phyloP scores from a whole-genome alignment of 1,140 invertebrate species.

The Planococcus citri region DNA sequence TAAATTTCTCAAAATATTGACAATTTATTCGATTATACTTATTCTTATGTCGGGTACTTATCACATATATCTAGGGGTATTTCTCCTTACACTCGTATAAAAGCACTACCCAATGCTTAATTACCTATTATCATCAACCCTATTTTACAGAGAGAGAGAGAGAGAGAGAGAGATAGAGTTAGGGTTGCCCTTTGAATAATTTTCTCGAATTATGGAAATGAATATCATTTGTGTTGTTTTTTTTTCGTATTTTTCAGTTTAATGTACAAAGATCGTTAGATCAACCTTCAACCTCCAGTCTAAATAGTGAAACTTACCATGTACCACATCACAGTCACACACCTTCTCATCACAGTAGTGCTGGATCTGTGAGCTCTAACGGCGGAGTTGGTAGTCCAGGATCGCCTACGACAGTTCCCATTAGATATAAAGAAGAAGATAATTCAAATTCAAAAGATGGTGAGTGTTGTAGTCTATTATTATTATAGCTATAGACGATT shows the following conservation, averaged over 20 bases:
- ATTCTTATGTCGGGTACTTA: no score
- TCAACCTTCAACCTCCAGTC: neutral
- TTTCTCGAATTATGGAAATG: no score
- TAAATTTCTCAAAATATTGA: neutral
- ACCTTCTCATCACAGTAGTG: constrained; percentile 13
- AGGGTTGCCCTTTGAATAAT: no score
- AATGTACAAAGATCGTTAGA: constrained; percentile 15
- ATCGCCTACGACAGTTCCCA: constrained; percentile 4
- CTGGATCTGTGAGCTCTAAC: constrained; percentile 4
- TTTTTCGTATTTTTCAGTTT: constrained; percentile 4
- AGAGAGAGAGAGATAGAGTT: no score
- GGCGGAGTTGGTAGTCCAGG: constrained; percentile 15
- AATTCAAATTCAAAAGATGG: constrained; percentile 13
- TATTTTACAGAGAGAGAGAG: no score
- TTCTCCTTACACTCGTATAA: no score
- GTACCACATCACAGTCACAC: constrained; percentile 12
- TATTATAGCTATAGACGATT: no score
- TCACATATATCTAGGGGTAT: no score
- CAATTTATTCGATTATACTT: neutral
- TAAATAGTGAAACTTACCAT: constrained; percentile 10
- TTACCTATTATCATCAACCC: no score
- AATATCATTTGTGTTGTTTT: no score
- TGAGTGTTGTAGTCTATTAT: neutral
- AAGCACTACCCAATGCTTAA: no score
- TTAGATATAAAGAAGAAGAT: constrained; percentile 16